These are phyloP conservation scores for Willisornis vidua DNA, from an alignment of 2,113 vertebrate genomes.

Conservation along the genomic window DNA sequence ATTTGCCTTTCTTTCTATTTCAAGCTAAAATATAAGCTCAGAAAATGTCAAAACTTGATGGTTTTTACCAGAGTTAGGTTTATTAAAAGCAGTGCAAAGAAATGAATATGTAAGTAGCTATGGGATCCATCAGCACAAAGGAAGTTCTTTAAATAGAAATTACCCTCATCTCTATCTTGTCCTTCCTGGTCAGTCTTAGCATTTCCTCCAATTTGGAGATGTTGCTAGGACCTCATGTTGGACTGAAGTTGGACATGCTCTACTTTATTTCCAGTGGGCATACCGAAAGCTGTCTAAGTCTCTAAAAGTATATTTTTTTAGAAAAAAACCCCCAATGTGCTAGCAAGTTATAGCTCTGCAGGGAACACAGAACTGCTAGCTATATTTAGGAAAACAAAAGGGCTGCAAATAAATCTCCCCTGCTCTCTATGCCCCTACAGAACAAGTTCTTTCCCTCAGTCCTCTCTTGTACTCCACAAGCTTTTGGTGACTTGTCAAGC, in stretches of 20 bases:
- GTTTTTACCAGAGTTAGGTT: neutral
- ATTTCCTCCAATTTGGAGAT: neutral
- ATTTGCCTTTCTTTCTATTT: neutral
- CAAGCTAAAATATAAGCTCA: neutral
- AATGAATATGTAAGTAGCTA: neutral
- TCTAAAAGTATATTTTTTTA: neutral
- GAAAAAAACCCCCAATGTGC: neutral
- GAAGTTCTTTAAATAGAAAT: neutral
- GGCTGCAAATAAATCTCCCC: neutral
- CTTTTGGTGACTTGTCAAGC: neutral
- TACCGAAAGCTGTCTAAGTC: neutral
- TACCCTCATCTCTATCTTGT: neutral
- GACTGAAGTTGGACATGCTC: neutral
- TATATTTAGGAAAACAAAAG: neutral
- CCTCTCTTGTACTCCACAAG: neutral
- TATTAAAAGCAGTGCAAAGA: neutral
- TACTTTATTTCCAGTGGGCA: neutral
- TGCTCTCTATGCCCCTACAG: neutral
- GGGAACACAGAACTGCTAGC: neutral
- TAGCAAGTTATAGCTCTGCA: neutral
- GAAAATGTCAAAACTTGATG: neutral
- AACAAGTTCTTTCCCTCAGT: neutral
- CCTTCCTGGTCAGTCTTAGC: neutral
- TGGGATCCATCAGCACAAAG: neutral
- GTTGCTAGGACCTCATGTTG: neutral